Conservation (phyloP, 2,113 vertebrate species). For the Brachionichthys hirsutus region DNA sequence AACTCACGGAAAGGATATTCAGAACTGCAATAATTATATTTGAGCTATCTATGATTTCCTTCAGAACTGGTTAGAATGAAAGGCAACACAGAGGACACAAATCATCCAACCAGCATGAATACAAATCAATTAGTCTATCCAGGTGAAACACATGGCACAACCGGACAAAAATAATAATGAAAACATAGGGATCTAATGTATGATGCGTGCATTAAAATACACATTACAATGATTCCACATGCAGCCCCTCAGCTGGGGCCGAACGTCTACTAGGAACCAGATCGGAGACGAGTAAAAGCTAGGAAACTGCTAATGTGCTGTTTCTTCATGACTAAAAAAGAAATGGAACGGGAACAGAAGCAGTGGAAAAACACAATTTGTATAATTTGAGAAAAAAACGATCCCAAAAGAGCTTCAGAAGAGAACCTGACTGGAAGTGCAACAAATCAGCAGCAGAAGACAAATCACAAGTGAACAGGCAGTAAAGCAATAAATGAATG, state of each 20-base stretch:
- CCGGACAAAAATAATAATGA: too few relatives aligned
- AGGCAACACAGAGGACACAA: too few relatives aligned
- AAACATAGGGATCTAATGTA: too few relatives aligned
- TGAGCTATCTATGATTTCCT: too few relatives aligned
- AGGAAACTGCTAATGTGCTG: not conserved
- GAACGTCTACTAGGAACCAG: not conserved
- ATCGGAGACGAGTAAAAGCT: not conserved
- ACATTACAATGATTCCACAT: not conserved
- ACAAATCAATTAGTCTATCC: too few relatives aligned
- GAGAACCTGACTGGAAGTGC: not conserved
- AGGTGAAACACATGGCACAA: too few relatives aligned
- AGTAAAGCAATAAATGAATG: not conserved
- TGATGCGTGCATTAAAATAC: too few relatives aligned
- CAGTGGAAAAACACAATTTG: not conserved
- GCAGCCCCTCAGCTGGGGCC: not conserved
- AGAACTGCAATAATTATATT: too few relatives aligned
- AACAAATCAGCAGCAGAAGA: not conserved
- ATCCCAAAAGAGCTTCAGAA: not conserved
- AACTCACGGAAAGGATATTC: too few relatives aligned
- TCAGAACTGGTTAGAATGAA: too few relatives aligned
- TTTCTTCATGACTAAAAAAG: not conserved
- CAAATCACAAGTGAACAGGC: not conserved
- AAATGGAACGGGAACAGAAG: too few relatives aligned
- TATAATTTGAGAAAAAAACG: conserved; percentile 1
- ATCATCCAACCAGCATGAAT: too few relatives aligned